Evolutionary conservation across 2,888 invertebrate genomes (phyloP).

Genomic region (Netelia melanura): DNA sequence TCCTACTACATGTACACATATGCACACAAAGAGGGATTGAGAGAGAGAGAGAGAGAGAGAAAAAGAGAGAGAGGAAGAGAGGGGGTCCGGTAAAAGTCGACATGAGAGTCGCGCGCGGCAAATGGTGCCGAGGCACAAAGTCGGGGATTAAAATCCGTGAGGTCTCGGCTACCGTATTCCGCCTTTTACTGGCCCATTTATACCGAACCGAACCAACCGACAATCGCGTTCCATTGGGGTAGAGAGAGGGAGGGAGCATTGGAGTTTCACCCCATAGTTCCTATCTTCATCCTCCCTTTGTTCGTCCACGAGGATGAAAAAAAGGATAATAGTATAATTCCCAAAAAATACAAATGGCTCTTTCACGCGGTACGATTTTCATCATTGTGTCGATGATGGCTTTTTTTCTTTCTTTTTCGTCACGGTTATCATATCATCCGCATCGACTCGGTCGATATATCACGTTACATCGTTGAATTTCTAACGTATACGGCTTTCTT

Average conservation of each 20-base stretch:
- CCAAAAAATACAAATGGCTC: slow-evolving; percentile 17
- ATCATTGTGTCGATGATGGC: background rate
- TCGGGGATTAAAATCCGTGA: slow-evolving; percentile 59
- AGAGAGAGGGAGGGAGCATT: background rate
- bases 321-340: slow-evolving; percentile 14
- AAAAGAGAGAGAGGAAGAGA: slow-evolving; percentile 25
- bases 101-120: slow-evolving; percentile 25
- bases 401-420: slow-evolving; percentile 12
- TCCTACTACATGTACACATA: background rate
- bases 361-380: slow-evolving; percentile 23
- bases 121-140: slow-evolving; percentile 50
- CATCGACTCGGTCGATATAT: slow-evolving; percentile 30
- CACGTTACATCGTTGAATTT: slow-evolving; percentile 10
- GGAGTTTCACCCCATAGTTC: slow-evolving; percentile 12
- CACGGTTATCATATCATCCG: slow-evolving; percentile 41
- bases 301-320: slow-evolving; percentile 36
- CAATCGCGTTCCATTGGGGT: slow-evolving; percentile 49
- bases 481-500: slow-evolving; percentile 11
- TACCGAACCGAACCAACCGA: slow-evolving; percentile 28
- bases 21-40: background rate
- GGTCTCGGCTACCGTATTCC: slow-evolving; percentile 51
- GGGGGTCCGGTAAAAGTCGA: slow-evolving; percentile 49
- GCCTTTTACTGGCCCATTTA: slow-evolving; percentile 42
- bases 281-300: slow-evolving; percentile 9
- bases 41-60: slow-evolving; percentile 24